These are phyloP conservation scores for Bos javanicus DNA, from an alignment of 2,113 vertebrate species.

Conservation along the genomic window DNA sequence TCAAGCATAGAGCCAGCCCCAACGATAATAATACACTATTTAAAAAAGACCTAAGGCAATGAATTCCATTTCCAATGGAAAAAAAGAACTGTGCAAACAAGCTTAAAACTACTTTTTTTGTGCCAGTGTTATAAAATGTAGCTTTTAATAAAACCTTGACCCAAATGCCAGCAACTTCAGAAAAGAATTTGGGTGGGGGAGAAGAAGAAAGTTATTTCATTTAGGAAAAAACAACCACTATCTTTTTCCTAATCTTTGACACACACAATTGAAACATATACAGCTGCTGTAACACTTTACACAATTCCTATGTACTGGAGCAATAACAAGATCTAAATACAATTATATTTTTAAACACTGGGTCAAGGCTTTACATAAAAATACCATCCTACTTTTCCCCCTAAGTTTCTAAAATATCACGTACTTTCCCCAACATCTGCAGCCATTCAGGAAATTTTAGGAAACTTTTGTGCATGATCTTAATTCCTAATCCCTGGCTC, in stretches of 20 bases:
- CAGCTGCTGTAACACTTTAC: constrained; percentile 81
- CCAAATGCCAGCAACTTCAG: constrained; percentile 84
- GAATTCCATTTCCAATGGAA: constrained; percentile 88
- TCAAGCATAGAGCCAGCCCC: constrained; percentile 86
- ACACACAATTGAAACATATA: constrained; percentile 81
- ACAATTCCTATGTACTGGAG: constrained; percentile 82
- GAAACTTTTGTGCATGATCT: constrained; percentile 85
- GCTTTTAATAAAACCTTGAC: constrained; percentile 87
- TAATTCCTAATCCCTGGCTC: constrained; percentile 86
- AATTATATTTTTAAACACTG: constrained; percentile 78
- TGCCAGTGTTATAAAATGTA: constrained; percentile 85
- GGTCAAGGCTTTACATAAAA: constrained; percentile 87
- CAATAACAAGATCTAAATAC: constrained; percentile 83
- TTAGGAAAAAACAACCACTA: constrained; percentile 81
- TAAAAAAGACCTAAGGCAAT: constrained; percentile 91
- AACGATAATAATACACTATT: constrained; percentile 86
- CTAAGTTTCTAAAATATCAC: constrained; percentile 84
- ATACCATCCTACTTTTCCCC: constrained; percentile 82
- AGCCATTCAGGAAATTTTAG: constrained; percentile 83
- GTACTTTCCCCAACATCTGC: constrained; percentile 80
- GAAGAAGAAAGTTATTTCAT: constrained; percentile 76
- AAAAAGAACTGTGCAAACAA: constrained; percentile 88
- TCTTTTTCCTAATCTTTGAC: constrained; percentile 79
- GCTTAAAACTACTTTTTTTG: constrained; percentile 85
- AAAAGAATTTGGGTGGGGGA: constrained; percentile 76